Conservation (phyloP, 2,888 invertebrate species). For the Rhogogaster chlorosoma region DNA sequence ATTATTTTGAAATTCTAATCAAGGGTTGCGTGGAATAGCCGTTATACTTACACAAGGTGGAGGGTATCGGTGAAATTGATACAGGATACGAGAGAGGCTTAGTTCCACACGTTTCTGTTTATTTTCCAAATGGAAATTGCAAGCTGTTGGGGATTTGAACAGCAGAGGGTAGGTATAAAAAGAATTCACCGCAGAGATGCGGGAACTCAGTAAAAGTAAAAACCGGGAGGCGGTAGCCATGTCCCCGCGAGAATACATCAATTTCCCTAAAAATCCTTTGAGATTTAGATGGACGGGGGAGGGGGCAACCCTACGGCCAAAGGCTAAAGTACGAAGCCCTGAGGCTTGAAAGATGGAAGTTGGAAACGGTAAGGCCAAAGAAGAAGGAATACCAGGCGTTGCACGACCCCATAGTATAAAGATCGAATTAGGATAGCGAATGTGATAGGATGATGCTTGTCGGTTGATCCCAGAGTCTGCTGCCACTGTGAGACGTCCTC, state of each 20-base stretch:
- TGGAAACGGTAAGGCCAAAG: constrained; percentile 6
- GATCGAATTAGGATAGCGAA: constrained; percentile 47
- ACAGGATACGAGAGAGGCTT: not conserved
- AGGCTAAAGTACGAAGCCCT: constrained; percentile 26
- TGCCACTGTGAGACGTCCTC: not conserved
- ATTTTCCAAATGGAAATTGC: constrained; percentile 37
- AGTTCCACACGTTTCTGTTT: constrained; percentile 18
- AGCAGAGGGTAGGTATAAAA: not conserved
- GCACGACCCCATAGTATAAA: constrained; percentile 25
- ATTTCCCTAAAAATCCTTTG: constrained; percentile 48
- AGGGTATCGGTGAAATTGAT: not conserved
- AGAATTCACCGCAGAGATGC: constrained; percentile 21
- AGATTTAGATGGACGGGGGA: not conserved
- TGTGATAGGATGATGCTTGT: constrained; percentile 36
- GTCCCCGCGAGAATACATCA: constrained; percentile 39
- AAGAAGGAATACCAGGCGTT: constrained; percentile 24
- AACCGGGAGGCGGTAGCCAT: constrained; percentile 14
- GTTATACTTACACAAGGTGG: not conserved
- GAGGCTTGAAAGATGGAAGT: constrained; percentile 36
- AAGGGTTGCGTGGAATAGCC: not conserved
- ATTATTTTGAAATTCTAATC: not conserved
- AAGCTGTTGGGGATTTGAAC: constrained; percentile 37
- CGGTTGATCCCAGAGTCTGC: constrained; percentile 23
- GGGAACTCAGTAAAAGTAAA: constrained; percentile 32
- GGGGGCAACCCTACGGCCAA: constrained; percentile 15